Percentiles rank a stretch among this genome's conserved stretches.
phyloP scores from a whole-genome alignment of 2,797 vertebrate genomes.

The Psittacula derbiana region DNA sequence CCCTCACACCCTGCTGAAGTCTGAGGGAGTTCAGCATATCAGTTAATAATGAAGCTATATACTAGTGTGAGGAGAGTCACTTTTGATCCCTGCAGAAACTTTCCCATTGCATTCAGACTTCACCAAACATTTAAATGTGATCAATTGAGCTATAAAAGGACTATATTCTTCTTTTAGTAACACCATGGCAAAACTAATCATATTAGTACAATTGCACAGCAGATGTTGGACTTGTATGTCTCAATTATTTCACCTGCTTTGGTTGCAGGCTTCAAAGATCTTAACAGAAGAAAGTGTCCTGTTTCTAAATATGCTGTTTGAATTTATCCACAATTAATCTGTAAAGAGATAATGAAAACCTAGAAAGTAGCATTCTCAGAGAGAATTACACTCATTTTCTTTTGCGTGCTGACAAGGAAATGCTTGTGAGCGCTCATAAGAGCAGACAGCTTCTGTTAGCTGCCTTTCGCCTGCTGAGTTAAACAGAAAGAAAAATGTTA shows the following conservation, averaged over 20 bases:
- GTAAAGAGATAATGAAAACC: constrained; percentile 19
- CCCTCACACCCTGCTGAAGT: background rate
- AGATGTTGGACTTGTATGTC: constrained; percentile 13
- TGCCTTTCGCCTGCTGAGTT: constrained; percentile 64
- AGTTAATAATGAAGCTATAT: background rate
- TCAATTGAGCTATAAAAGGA: constrained; percentile 18
- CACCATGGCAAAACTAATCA: constrained; percentile 35
- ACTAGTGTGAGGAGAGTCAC: background rate
- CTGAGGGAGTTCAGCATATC: background rate
- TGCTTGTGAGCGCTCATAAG: constrained; percentile 45
- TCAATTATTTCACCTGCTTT: constrained; percentile 61
- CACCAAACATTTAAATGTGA: constrained; percentile 9
- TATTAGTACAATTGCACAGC: constrained; percentile 4
- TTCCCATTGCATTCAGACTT: background rate
- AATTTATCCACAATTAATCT: constrained; percentile 2
- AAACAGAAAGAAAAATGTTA: constrained; percentile 69
- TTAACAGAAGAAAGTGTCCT: background rate
- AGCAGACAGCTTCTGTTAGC: constrained; percentile 57
- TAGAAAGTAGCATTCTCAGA: constrained; percentile 19
- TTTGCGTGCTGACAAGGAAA: constrained; percentile 10
- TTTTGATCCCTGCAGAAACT: constrained; percentile 17
- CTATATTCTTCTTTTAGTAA: constrained; percentile 23
- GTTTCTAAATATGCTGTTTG: constrained; percentile 22
- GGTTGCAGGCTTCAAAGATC: background rate
- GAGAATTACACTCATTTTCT: constrained; percentile 11